phyloP scores from a whole-genome alignment of 2,113 vertebrate genomes.

The Myrmecobius fasciatus region DNA sequence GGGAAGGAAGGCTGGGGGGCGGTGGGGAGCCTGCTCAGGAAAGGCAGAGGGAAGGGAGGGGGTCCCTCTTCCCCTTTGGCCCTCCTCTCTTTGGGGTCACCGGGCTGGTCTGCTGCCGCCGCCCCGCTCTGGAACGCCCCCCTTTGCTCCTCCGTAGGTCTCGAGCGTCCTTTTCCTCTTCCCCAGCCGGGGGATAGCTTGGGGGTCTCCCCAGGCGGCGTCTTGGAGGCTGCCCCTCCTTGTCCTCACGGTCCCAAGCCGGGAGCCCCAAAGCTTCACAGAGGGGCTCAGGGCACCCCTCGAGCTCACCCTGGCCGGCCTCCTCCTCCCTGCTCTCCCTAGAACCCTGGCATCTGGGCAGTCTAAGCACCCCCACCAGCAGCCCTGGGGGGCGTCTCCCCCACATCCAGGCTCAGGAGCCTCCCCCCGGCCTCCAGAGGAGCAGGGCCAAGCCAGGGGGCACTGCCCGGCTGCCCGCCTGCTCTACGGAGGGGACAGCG shows the following conservation, averaged over 20 bases:
- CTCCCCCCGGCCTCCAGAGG: accelerated
- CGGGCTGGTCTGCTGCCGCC: too few species aligned
- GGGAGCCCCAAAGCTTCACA: neutral
- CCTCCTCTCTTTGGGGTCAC: neutral
- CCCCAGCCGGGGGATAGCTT: slow-evolving; percentile 16
- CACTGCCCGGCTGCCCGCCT: slow-evolving; percentile 28
- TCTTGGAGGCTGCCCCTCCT: neutral
- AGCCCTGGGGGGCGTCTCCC: neutral
- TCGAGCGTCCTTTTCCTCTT: neutral
- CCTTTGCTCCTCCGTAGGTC: neutral
- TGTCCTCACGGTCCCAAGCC: neutral
- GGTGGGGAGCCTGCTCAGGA: neutral
- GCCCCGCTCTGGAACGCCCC: neutral
- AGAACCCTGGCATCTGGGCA: neutral
- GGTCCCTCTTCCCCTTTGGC: neutral
- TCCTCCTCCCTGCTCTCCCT: neutral
- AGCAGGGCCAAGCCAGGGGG: neutral
- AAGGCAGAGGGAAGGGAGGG: neutral
- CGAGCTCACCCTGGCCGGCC: neutral
- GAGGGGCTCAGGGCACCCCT: neutral
- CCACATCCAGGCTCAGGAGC: too few species aligned
- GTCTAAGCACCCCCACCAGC: neutral
- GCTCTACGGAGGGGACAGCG: slow-evolving; percentile 64
- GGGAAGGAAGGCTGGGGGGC: neutral
- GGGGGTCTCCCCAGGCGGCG: slow-evolving; percentile 28